These are phyloP conservation scores for Plodia interpunctella DNA, from an alignment of 1,140 invertebrate genomes.

Conservation along the genomic window DNA sequence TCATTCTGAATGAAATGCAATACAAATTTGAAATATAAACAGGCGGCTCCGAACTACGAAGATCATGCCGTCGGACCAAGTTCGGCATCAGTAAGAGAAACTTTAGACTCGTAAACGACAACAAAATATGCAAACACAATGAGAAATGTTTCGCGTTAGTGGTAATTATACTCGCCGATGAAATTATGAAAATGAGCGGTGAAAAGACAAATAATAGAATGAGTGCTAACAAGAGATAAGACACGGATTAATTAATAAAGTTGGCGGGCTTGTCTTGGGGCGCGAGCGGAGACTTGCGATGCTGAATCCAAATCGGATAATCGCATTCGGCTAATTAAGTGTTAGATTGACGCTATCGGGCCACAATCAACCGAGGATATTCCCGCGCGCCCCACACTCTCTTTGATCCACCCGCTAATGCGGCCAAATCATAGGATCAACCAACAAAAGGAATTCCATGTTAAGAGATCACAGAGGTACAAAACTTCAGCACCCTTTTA, in stretches of 20 bases:
- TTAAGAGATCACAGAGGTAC: constrained; percentile 17
- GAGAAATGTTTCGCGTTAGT: constrained; percentile 56
- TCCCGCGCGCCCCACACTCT: constrained; percentile 17
- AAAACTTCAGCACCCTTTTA: constrained; percentile 18
- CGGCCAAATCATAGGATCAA: constrained; percentile 39
- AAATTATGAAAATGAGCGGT: constrained; percentile 76
- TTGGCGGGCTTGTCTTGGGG: constrained; percentile 65
- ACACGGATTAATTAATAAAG: constrained; percentile 77
- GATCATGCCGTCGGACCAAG: constrained; percentile 22
- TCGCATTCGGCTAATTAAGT: constrained; percentile 73
- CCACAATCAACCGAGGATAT: constrained; percentile 30
- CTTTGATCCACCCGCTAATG: constrained; percentile 43
- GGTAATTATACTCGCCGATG: constrained; percentile 68
- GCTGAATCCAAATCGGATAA: constrained; percentile 69
- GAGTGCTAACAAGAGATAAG: constrained; percentile 77
- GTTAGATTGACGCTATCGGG: constrained; percentile 74
- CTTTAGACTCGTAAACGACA: constrained; percentile 46
- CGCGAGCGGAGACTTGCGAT: constrained; percentile 50
- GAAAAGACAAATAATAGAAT: constrained; percentile 77
- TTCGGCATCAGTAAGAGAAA: constrained; percentile 32
- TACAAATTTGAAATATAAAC: constrained; percentile 17
- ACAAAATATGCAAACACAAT: constrained; percentile 67
- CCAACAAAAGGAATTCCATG: constrained; percentile 29
- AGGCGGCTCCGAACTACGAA: constrained; percentile 10
- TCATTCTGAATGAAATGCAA: constrained; percentile 11